A percentile compares a stretch with the other conserved stretches of the same genome.
Evolutionary conservation across 2,888 invertebrate genomes (phyloP).

Genomic region (Thelaira solivaga): DNA sequence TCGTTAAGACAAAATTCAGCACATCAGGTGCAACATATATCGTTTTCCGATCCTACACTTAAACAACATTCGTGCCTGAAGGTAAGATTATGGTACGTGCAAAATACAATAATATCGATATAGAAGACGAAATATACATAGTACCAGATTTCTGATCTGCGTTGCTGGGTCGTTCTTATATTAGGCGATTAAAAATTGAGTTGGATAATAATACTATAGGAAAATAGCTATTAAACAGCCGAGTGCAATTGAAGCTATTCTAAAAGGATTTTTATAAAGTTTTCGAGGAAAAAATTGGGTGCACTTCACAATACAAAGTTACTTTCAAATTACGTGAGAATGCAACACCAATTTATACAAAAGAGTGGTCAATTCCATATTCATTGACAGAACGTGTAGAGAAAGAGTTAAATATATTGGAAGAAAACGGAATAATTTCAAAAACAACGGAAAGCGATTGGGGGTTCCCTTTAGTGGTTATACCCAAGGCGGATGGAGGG

Average conservation of each 20-base stretch:
- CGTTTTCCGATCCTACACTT: neutral
- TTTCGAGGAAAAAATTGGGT: constrained; percentile 26
- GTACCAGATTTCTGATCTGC: constrained; percentile 33
- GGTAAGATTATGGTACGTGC: too few relatives aligned
- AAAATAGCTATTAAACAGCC: too few relatives aligned
- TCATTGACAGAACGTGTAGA: constrained; percentile 25
- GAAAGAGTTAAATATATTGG: constrained; percentile 22
- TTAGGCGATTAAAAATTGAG: neutral
- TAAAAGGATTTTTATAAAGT: too few relatives aligned
- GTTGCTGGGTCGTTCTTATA: neutral
- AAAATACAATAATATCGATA: too few relatives aligned
- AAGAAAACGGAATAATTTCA: constrained; percentile 19
- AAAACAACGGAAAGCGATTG: constrained; percentile 13
- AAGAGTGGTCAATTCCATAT: constrained; percentile 30
- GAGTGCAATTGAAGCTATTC: too few relatives aligned
- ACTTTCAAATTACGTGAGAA: constrained; percentile 21
- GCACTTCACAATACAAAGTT: too few relatives aligned
- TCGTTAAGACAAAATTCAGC: neutral
- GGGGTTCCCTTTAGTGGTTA: constrained; percentile 34
- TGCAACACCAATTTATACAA: constrained; percentile 22
- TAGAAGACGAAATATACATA: constrained; percentile 26
- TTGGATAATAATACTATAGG: too few relatives aligned
- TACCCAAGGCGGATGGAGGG: constrained; percentile 32
- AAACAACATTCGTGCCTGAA: neutral
- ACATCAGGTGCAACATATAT: neutral